Evolutionary conservation across 1,140 invertebrate species (phyloP).

Genomic region (Rhynchophorus ferrugineus): DNA sequence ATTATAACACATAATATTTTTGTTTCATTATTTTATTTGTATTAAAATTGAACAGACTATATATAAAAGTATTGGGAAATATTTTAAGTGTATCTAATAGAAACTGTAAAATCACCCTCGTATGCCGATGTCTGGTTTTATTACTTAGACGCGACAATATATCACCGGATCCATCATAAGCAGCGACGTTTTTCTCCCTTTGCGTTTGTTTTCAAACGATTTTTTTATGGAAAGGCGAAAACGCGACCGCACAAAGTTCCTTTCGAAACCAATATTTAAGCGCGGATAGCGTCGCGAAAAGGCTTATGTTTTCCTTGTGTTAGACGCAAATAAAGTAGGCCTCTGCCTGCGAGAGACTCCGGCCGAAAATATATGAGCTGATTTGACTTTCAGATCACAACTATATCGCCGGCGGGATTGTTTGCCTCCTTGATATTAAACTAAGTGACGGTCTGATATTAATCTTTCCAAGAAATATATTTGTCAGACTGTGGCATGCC

Average conservation of each 20-base stretch:
- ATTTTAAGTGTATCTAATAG: too few relatives aligned
- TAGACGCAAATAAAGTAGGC: conserved; percentile 28
- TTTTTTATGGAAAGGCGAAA: too few relatives aligned
- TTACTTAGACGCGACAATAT: too few relatives aligned
- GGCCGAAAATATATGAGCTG: conserved; percentile 29
- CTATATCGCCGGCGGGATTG: conserved; percentile 27
- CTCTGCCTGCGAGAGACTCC: conserved; percentile 28
- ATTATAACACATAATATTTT: too few relatives aligned
- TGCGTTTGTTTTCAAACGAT: too few relatives aligned
- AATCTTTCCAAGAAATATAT: conserved; percentile 25
- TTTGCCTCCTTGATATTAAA: conserved; percentile 30
- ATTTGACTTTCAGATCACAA: conserved; percentile 33
- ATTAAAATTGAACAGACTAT: too few relatives aligned
- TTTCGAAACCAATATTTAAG: conserved; percentile 18
- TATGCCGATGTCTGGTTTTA: too few relatives aligned
- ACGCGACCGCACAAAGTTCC: conserved; percentile 5
- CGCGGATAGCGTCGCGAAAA: conserved; percentile 11
- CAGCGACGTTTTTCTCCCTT: too few relatives aligned
- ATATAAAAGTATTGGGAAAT: too few relatives aligned
- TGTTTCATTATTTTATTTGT: too few relatives aligned
- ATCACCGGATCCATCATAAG: too few relatives aligned
- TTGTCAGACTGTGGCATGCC: conserved; percentile 15
- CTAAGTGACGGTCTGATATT: conserved; percentile 26
- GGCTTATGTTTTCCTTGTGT: conserved; percentile 23
- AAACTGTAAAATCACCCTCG: too few relatives aligned